Base-by-base conservation (phyloP, 35 echinoderm and acorn worm species). In the Amphiura filiformis region DNA sequence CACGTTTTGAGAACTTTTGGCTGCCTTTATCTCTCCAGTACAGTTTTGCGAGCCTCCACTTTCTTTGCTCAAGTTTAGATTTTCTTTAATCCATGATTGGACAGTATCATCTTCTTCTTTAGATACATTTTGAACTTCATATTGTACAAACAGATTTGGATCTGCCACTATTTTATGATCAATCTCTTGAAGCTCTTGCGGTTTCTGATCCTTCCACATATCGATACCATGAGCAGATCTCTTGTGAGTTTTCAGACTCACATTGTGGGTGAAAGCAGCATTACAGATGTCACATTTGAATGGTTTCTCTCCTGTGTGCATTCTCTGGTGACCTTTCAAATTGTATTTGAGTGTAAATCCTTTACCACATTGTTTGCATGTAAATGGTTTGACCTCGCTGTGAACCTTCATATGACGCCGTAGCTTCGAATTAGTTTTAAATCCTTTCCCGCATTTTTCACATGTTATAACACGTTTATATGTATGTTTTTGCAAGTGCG, bases 201-300 rank as follows among this genome's bases (percentile, higher is more conserved):
- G 11, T 12, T 77, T 87, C 37, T n/a, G n/a, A 40, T 76, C 31
- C n/a, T 93, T 65, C 94, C 94, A 96, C 87, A 84, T 82, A 56
- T 96, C 94, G 38, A 96, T 96, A 0, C 90, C 90, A 70, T 96
- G 94, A 1, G 56, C 61, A 37, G 80, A 84, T 83, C 89, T 96
- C 57, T 92, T 79, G 36, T 96, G 94, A 23, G 84, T 96, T 31
- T 96, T 96, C 12, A 96, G 79, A 40, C 90, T 96, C 77, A 96
- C 86, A 23, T 96, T 96, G 56, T 96, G 90, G 32, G 82, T 92
- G 78, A 96, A 96, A 0, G 94, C 81, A 64, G 80, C 64, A 36
- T 75, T 76, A 84, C 94, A 96, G 14, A 92, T 84, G 38, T 96
- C 90, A 82, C 94, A 96, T 11, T 76, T 38, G 52, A 89, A 96